phyloP scores from a whole-genome alignment of 2,888 invertebrate genomes.

The Drosophila macrospina region DNA sequence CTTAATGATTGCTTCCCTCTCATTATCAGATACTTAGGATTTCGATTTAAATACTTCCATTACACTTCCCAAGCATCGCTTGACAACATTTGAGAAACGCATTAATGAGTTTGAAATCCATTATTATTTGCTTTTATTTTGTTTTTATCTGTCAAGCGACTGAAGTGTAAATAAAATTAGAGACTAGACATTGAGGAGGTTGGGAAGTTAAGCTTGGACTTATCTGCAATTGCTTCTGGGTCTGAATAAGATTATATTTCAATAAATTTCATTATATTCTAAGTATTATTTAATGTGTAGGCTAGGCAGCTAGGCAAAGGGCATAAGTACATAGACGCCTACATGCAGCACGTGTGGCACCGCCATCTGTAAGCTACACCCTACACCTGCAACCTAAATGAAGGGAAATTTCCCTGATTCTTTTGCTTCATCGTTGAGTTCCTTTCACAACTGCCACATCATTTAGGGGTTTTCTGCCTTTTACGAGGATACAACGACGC shows the following conservation, averaged over 20 bases:
- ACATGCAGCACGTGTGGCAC: slow-evolving; percentile 25
- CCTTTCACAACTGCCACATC: slow-evolving; percentile 46
- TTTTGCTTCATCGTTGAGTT: slow-evolving; percentile 2
- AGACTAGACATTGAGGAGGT: background rate
- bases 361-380: slow-evolving; percentile 6
- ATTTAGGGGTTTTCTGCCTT: slow-evolving; percentile 30
- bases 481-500: slow-evolving; percentile 56
- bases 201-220: slow-evolving; percentile 1
- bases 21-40: slow-evolving; percentile 16
- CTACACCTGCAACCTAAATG: slow-evolving; percentile 2
- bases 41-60: slow-evolving; percentile 4
- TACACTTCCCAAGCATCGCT: slow-evolving; percentile 10
- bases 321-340: slow-evolving; percentile 5
- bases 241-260: slow-evolving; percentile 61
- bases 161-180: slow-evolving; percentile 18
- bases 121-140: slow-evolving; percentile 9
- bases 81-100: slow-evolving; percentile 26
- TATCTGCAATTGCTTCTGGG: slow-evolving; percentile 16
- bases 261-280: slow-evolving; percentile 52
- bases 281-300: background rate
- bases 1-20: slow-evolving; percentile 35
- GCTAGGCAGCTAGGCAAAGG: background rate
- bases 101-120: slow-evolving; percentile 69
- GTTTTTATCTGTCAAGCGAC: background rate
- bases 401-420: slow-evolving; percentile 37